Conservation (phyloP, 2,797 vertebrate species). For the Bovichtus diacanthus region DNA sequence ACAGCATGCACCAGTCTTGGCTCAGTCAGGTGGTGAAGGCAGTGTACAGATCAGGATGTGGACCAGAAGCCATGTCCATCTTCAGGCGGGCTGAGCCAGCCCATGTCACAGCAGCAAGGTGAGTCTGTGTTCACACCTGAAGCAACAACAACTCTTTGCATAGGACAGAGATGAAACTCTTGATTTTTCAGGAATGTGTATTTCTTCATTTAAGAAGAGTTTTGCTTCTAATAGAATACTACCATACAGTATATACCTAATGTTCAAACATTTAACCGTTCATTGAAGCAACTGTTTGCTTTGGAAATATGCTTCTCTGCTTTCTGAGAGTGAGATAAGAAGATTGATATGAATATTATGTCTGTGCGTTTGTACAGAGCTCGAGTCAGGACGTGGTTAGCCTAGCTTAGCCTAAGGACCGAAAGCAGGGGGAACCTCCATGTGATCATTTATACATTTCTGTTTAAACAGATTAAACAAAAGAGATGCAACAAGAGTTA, state of each 20-base stretch:
- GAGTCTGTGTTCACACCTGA: constrained; percentile 15
- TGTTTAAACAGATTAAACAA: not conserved
- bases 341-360: not conserved
- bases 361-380: not conserved
- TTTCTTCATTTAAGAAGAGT: not conserved
- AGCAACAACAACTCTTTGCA: not conserved
- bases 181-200: not conserved
- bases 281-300: not conserved
- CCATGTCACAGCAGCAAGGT: constrained; percentile 90
- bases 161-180: not conserved
- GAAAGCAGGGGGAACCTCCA: not conserved
- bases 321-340: not conserved
- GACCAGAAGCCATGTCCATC: constrained; percentile 49
- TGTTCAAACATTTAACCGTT: not conserved
- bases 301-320: not conserved
- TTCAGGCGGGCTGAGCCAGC: constrained; percentile 84
- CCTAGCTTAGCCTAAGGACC: not conserved
- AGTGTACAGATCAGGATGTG: constrained; percentile 71
- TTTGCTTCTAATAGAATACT: not conserved
- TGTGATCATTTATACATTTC: not conserved
- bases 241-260: not conserved
- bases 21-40: constrained; percentile 90
- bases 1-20: constrained; percentile 96
- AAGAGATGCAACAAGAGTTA: not conserved
- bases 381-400: not conserved